Conservation (phyloP, 2,113 vertebrate species). For the Chionis minor region DNA sequence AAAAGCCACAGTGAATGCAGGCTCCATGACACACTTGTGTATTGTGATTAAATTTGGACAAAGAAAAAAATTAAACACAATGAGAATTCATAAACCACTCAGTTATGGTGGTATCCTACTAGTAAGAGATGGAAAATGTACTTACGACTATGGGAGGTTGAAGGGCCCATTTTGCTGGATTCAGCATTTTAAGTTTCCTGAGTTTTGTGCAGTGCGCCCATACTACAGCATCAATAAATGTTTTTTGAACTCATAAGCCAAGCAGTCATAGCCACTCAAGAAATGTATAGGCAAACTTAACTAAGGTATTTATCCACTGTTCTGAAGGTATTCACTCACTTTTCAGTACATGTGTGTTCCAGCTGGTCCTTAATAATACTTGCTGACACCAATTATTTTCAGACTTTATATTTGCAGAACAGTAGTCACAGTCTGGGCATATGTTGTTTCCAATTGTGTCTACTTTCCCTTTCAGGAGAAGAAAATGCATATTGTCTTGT, state of each 20-base stretch:
- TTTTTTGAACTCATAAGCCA: neutral
- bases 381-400: constrained; percentile 20
- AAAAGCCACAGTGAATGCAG: neutral
- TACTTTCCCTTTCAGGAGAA: neutral
- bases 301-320: neutral
- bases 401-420: constrained; percentile 29
- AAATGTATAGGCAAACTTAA: neutral
- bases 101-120: neutral
- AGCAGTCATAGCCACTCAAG: neutral
- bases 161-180: neutral
- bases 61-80: neutral
- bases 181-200: neutral
- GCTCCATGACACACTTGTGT: neutral
- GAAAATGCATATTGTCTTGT: neutral
- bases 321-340: constrained; percentile 9
- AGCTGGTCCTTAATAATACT: constrained; percentile 16
- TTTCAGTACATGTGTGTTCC: neutral
- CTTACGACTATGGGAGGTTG: neutral
- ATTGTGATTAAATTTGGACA: neutral
- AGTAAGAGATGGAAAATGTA: neutral
- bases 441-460: neutral
- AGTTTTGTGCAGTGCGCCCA: neutral
- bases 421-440: neutral
- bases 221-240: neutral
- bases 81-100: neutral